Base-by-base conservation (phyloP, 2,113 vertebrate genomes). In the Pseudopipra pipra region DNA sequence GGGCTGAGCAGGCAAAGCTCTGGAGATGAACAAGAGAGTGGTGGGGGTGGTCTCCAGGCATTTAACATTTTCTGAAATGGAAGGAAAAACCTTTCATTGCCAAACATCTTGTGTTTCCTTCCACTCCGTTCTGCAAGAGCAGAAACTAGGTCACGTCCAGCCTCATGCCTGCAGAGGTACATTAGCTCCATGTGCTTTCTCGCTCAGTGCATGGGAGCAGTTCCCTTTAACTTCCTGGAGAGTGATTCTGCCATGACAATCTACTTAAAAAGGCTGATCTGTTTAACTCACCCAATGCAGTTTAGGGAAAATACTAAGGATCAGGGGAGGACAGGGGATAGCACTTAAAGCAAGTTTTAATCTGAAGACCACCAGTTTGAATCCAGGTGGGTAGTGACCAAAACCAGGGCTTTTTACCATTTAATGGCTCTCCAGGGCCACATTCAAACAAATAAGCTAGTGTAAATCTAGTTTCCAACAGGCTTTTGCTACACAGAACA, bases 401-500 rank as follows among this genome's bases (percentile, higher is more conserved):
- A 90, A 92, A 72, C 49, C 5, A 8, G 10, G 0, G 1, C 3
- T 89, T 88, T 87, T 94, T 73, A 24, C 41, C 25, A 14, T 86
- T 75, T 84, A 93, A 56, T 78, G 73, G 31, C 44, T 92, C 93
- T 88, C 92, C 70, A 63, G 80, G 85, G 90, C 56, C 9, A 7
- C 70, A 56, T 94, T 93, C 24, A 75, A 88, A 92, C 88, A 92
- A 96, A 96, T 93, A 93, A 93, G 65, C 68, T 89, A 47, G 68
- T 21, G 76, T 96, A 96, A 97, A 96, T 96, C 93, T 92, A 55
- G 82, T 92, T 81, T 96, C 85, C 76, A 94, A 90, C 84, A 93
- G 86, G 54, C 37, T 95, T 96, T 92, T 81, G 80, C 77, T 79
- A 63, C 19, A 8, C 94, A 95, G 92, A 96, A 76, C 88, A 75